A percentile compares a stretch with the other conserved stretches of the same genome.
These are phyloP conservation scores for Andrena hattorfiana DNA, from an alignment of 2,888 invertebrate genomes.

Conservation along the genomic window DNA sequence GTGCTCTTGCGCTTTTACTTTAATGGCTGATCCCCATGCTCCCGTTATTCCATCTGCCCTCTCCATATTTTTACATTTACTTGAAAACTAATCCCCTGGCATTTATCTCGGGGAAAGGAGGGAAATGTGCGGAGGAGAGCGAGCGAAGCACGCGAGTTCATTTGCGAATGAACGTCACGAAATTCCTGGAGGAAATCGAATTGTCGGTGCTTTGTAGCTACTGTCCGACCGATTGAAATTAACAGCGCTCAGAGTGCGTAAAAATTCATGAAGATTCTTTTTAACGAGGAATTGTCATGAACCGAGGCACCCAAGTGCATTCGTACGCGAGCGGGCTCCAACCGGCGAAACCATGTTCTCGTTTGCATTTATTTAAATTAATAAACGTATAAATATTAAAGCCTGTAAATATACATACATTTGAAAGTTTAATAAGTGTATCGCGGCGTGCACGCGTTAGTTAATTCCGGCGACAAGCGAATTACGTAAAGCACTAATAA, in stretches of 20 bases:
- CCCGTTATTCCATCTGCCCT: neutral
- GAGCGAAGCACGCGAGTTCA: neutral
- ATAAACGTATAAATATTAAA: slow-evolving; percentile 39
- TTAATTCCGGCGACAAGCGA: neutral
- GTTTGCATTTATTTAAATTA: slow-evolving; percentile 30
- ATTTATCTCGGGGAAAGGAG: neutral
- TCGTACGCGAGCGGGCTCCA: neutral
- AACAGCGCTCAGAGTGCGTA: slow-evolving; percentile 30
- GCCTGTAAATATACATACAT: slow-evolving; percentile 19
- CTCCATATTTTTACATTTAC: neutral
- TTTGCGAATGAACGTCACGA: slow-evolving; percentile 16
- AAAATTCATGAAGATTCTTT: neutral
- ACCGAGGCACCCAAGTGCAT: neutral
- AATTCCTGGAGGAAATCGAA: slow-evolving; percentile 42
- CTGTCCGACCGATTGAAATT: slow-evolving; percentile 26
- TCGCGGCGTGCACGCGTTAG: neutral
- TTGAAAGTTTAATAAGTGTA: slow-evolving; percentile 13
- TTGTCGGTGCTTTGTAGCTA: slow-evolving; percentile 34
- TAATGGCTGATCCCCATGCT: neutral
- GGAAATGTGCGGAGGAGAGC: neutral
- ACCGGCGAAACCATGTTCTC: neutral
- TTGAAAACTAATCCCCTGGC: neutral
- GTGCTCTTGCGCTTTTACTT: neutral
- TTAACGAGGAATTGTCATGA: neutral
- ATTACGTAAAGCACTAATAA: neutral